These are phyloP conservation scores for Mormyrops attenuatus DNA, from an alignment of 2,797 vertebrate species.

Conservation along the genomic window DNA sequence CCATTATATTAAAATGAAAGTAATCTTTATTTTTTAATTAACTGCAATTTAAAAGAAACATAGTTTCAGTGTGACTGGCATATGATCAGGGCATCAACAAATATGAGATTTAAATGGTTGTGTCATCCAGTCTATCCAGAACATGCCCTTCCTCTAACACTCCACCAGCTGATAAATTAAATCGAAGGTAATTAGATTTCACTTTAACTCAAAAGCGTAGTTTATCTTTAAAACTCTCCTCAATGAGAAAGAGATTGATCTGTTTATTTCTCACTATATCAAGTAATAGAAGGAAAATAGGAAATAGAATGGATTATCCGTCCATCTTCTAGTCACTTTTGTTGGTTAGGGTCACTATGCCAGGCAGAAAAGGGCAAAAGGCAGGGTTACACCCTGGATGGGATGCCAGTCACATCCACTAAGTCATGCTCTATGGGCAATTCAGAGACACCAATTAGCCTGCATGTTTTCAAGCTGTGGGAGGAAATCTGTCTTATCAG, in stretches of 20 bases:
- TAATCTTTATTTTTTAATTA: background rate
- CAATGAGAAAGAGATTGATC: background rate
- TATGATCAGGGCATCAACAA: background rate
- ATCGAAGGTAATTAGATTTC: background rate
- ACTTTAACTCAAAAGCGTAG: background rate
- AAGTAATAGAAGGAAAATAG: background rate
- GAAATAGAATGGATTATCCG: background rate
- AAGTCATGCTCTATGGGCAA: background rate
- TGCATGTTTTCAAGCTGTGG: background rate
- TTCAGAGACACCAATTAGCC: background rate
- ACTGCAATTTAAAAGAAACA: background rate
- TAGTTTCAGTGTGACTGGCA: background rate
- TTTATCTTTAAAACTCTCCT: background rate
- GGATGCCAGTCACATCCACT: background rate
- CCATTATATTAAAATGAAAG: background rate
- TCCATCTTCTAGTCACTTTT: background rate
- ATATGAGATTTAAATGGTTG: background rate
- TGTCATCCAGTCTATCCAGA: background rate
- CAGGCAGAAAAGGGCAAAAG: background rate
- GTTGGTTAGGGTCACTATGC: background rate
- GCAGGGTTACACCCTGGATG: background rate
- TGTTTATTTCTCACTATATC: background rate
- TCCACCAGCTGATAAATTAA: background rate
- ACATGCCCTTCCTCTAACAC: background rate
- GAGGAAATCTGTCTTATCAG: background rate